phyloP scores from a whole-genome alignment of 2,797 vertebrate genomes.

The Clarias laeviceps region DNA sequence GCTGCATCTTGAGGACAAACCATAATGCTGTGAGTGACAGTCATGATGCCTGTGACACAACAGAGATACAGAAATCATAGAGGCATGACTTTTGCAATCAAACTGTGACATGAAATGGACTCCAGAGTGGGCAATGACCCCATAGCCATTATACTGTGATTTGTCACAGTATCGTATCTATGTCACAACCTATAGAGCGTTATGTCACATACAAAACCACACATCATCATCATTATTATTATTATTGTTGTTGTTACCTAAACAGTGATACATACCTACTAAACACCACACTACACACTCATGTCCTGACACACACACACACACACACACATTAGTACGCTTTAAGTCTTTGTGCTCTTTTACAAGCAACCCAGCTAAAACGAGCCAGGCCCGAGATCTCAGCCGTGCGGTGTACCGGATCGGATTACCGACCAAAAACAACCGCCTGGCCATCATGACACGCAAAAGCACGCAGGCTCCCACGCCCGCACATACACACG shows the following conservation, averaged over 20 bases:
- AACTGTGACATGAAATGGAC: neutral
- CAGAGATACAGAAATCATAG: neutral
- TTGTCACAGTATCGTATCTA: neutral
- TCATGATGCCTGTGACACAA: neutral
- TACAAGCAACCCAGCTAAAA: conserved; percentile 38
- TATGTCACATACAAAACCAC: neutral
- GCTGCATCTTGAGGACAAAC: neutral
- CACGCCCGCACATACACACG: conserved; percentile 37
- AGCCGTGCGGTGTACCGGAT: conserved; percentile 68
- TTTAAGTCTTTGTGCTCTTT: neutral
- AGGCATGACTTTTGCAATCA: neutral
- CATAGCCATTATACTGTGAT: neutral
- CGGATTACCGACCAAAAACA: conserved; percentile 75
- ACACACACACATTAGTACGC: neutral
- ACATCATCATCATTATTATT: too few species aligned
- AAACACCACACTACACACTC: neutral
- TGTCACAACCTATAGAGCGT: neutral
- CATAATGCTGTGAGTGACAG: neutral
- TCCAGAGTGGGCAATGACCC: neutral
- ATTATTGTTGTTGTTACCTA: too few species aligned
- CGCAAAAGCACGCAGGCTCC: conserved; percentile 57
- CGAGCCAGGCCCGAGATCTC: conserved; percentile 61
- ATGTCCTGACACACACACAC: neutral
- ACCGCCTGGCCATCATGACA: conserved; percentile 64
- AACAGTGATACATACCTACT: neutral